Conservation (phyloP, 2,888 invertebrate genomes). For the Iselma pallidipennis region DNA sequence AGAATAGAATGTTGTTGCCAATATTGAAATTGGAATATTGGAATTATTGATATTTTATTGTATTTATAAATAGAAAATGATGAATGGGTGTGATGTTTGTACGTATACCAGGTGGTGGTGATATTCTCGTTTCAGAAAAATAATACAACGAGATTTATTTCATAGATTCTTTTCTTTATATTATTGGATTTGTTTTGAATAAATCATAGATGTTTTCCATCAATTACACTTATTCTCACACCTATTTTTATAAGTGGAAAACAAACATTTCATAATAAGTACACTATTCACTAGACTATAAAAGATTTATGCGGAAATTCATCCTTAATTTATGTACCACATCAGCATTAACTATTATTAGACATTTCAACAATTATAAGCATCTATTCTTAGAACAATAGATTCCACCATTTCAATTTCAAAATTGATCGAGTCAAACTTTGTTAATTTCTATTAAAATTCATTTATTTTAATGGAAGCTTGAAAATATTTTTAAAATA, state of each 20-base stretch:
- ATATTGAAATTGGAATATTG: constrained; percentile 10
- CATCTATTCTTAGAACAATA: no score
- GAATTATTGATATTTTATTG: constrained; percentile 8
- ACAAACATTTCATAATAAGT: constrained; percentile 41
- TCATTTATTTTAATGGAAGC: no score
- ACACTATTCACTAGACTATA: constrained; percentile 36
- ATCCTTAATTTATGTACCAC: no score
- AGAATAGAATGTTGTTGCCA: neutral
- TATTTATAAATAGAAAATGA: constrained; percentile 19
- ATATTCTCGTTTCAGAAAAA: constrained; percentile 21
- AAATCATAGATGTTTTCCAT: constrained; percentile 11
- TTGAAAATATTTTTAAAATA: neutral
- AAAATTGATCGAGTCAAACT: no score
- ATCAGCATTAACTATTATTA: no score
- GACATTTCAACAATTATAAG: no score
- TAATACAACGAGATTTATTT: constrained; percentile 18
- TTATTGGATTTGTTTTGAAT: neutral
- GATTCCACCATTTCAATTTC: no score
- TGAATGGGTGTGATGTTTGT: constrained; percentile 20
- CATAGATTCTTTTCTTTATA: neutral
- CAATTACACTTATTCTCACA: constrained; percentile 11
- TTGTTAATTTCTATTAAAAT: no score
- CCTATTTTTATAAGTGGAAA: no score
- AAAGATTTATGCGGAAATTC: constrained; percentile 50
- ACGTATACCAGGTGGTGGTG: constrained; percentile 19